Evolutionary conservation across 2,888 invertebrate genomes (phyloP).

Genomic region (Pherbina coryleti): DNA sequence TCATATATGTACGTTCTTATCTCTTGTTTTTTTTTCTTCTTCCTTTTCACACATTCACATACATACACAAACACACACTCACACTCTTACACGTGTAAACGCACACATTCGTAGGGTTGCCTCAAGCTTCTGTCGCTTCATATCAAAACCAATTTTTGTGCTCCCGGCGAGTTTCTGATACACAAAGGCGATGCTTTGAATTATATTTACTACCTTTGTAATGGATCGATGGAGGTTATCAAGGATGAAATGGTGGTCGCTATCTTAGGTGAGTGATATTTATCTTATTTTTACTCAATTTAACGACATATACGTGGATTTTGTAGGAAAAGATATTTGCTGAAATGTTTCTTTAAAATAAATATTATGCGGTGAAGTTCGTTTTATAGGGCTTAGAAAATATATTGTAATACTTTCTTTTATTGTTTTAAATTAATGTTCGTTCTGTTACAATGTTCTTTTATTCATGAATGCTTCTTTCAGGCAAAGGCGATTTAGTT

Average conservation of each 20-base stretch:
- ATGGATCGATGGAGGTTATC: constrained; percentile 97
- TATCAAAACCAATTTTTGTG: constrained; percentile 94
- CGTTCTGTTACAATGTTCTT: background rate
- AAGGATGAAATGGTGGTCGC: constrained; percentile 97
- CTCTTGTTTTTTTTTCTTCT: no score
- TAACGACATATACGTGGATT: no score
- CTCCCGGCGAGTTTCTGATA: constrained; percentile 94
- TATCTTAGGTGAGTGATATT: constrained; percentile 84
- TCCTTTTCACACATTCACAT: no score
- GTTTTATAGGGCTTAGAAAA: no score
- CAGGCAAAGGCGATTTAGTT: constrained; percentile 95
- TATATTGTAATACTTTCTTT: background rate
- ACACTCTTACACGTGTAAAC: constrained; percentile 16
- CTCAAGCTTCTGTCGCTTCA: constrained; percentile 91
- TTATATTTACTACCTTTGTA: constrained; percentile 95
- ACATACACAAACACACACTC: no score
- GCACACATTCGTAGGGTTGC: no score
- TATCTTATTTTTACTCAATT: background rate
- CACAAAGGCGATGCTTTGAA: constrained; percentile 95
- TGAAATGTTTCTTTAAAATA: background rate
- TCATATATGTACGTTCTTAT: no score
- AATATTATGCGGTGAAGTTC: background rate
- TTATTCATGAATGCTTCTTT: background rate
- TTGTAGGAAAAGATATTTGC: no score
- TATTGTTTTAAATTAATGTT: background rate